Evolutionary conservation across 2,113 vertebrate species (phyloP).

Genomic region (Poicephalus gulielmi): DNA sequence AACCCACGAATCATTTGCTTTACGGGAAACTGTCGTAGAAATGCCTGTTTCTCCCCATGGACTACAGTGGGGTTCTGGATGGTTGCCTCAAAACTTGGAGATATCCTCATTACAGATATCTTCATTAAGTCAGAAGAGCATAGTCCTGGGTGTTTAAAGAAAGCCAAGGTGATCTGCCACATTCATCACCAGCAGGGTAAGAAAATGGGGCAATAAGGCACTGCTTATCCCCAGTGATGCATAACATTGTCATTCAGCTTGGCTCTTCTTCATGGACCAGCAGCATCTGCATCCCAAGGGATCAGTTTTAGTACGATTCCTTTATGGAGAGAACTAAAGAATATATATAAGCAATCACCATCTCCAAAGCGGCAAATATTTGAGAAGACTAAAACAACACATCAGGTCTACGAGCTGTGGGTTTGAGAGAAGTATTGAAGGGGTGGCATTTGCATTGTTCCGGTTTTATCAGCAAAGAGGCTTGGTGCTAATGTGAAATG

Average conservation of each 20-base stretch:
- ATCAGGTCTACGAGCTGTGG: not conserved
- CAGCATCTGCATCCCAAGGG: not conserved
- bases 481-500: not conserved
- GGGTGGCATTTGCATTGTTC: not conserved
- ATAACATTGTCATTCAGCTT: not conserved
- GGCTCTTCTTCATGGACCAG: not conserved
- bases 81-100: not conserved
- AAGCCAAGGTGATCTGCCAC: not conserved
- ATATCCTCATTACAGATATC: not conserved
- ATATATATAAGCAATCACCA: not conserved
- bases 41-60: not conserved
- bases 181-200: not conserved
- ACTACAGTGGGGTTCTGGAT: not conserved
- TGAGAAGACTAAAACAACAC: not conserved
- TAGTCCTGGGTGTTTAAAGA: not conserved
- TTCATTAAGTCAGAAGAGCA: not conserved
- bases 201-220: not conserved
- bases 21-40: not conserved
- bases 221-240: not conserved
- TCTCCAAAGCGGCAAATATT: not conserved
- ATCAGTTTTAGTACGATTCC: not conserved
- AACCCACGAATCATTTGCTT: not conserved
- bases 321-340: not conserved
- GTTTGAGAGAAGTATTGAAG: not conserved
- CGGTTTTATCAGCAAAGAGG: not conserved